phyloP scores from a whole-genome alignment of 2,797 vertebrate species.

The Cheirogaleus major region DNA sequence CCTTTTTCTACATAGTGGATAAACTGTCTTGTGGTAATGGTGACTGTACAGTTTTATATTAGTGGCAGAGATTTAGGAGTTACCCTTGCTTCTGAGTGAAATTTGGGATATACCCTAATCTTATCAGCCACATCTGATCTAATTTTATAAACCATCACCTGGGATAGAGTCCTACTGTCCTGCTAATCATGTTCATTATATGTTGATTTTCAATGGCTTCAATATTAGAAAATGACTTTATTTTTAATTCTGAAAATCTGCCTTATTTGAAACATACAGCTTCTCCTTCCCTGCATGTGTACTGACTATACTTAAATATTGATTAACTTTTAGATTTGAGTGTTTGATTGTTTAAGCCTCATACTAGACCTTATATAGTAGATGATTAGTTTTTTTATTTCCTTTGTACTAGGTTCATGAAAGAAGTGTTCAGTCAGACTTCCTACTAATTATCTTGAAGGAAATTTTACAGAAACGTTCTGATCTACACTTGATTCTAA shows the following conservation, averaged over 20 bases:
- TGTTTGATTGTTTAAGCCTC: not conserved
- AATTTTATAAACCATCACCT: not conserved
- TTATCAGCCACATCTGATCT: not conserved
- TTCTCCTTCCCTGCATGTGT: not conserved
- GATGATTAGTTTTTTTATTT: not conserved
- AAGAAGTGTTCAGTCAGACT: slow-evolving; percentile 98
- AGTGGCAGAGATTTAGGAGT: not conserved
- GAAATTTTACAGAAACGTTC: slow-evolving; percentile 94
- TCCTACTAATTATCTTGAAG: slow-evolving; percentile 95
- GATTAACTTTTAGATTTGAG: not conserved
- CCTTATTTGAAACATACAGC: not conserved
- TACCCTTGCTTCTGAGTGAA: not conserved
- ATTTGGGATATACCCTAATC: not conserved
- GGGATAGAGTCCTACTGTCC: not conserved
- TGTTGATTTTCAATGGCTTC: not conserved
- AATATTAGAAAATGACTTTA: not conserved
- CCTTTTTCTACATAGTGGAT: not conserved
- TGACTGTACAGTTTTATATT: not conserved
- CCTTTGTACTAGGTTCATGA: slow-evolving; percentile 93
- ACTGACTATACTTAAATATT: not conserved
- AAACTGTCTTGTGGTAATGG: not conserved
- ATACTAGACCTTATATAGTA: not conserved
- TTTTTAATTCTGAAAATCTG: not conserved
- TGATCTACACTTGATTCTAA: slow-evolving; percentile 94
- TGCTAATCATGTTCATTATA: not conserved